Conservation (phyloP, 2,888 invertebrate species). For the Oxystoma pomonae region DNA sequence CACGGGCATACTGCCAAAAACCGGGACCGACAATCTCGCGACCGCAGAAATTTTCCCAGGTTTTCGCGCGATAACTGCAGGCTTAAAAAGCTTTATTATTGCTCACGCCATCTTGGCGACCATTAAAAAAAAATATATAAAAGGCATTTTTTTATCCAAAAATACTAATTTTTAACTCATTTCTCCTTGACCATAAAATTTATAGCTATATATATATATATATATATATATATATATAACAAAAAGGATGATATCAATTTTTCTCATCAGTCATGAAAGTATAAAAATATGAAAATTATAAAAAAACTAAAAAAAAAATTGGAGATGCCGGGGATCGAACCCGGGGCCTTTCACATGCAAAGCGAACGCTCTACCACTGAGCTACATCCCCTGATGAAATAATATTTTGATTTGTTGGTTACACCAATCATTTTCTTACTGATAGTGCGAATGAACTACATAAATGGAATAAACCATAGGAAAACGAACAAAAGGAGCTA, state of each 20-base stretch:
- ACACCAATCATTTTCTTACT: background rate
- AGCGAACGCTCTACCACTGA: conserved; percentile 99
- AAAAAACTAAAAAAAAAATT: conserved; percentile 23
- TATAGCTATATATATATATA: too few species aligned
- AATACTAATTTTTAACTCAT: too few species aligned
- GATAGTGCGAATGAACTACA: background rate
- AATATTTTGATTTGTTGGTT: background rate
- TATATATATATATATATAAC: too few species aligned
- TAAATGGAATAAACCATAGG: background rate
- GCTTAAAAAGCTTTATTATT: background rate
- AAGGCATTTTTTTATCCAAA: too few species aligned
- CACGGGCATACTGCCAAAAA: conserved; percentile 40
- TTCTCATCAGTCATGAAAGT: too few species aligned
- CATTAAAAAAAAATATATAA: too few species aligned
- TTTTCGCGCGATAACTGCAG: background rate
- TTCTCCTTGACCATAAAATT: too few species aligned
- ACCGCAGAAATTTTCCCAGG: conserved; percentile 4
- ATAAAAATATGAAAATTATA: too few species aligned
- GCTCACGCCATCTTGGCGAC: too few species aligned
- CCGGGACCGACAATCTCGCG: conserved; percentile 17
- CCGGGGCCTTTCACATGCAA: conserved; percentile 99
- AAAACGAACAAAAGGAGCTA: background rate
- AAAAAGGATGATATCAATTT: too few species aligned
- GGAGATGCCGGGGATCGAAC: conserved; percentile 75
- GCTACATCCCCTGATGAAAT: conserved; percentile 74